Evolutionary conservation across 2,888 invertebrate species (phyloP), one percentile per base, ranked within the genome.

Genomic region (Prosopocoilus inquinatus): DNA sequence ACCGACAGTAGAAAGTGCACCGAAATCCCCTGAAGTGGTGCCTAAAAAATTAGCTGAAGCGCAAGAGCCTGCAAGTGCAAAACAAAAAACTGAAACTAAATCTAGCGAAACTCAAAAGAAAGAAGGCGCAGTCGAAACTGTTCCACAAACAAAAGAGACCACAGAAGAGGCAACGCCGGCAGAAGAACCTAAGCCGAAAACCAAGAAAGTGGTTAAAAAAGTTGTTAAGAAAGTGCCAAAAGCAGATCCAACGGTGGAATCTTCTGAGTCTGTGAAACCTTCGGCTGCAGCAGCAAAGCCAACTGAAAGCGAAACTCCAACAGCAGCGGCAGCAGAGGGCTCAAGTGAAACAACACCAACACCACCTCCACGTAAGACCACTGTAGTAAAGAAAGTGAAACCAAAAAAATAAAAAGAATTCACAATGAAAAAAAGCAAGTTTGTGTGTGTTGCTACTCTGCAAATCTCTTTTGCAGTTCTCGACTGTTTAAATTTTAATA

Each of bases 341-440:
- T 28, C 20, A 7, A 28, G 20, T 7, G 20, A 28, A 1, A 28
- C 20, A 28, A 76, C 78, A 53, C 82, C 81, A 38, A 80, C 81
- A 50, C 81, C 81, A 63, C 81, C 81, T 64, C 81, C 81, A 61
- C 78, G 82, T 62, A 81, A 81, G 74, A 81, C 55, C 41, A 46
- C 45, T 9, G 46, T 45, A 33, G 47, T 35, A 35, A 48, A 44
- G 12, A 47, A 41, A 36, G 36, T 20, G 15, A 46, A 16, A 47
- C 16, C 45, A 33, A 58, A 58, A 11, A 58, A 58, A 48, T 28
- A 28, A 28, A 28, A 28, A 28, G 20, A 28, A 5, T 28, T 28
- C 20, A 28, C 20, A 28, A 28, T 5, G 20, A 28, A 28, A 28
- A 28, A 28, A 28, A 28, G 20, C 20, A 28, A 28, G 20, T 9